Percentiles rank a stretch among this genome's conserved stretches.
These are phyloP conservation scores for Anthoscopus minutus DNA, from an alignment of 2,113 vertebrate species.

Conservation along the genomic window DNA sequence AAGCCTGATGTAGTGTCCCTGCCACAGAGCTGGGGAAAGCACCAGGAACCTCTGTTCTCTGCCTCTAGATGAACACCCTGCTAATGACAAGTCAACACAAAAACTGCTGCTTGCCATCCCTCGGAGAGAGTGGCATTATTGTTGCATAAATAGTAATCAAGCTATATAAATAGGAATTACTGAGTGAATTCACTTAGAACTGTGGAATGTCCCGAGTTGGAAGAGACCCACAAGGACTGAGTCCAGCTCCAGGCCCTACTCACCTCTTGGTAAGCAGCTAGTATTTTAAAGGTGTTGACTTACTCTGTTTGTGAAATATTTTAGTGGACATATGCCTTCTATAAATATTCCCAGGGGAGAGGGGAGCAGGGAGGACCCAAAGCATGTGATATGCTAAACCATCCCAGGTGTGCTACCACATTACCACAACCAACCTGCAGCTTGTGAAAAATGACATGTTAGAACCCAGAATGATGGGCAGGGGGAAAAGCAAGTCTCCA, in stretches of 20 bases:
- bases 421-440: background rate
- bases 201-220: background rate
- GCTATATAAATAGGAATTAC: background rate
- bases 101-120: background rate
- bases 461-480: background rate
- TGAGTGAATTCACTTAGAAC: background rate
- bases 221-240: background rate
- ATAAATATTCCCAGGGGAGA: background rate
- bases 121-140: background rate
- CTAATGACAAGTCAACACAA: background rate
- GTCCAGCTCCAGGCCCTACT: background rate
- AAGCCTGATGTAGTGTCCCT: rapidly evolving
- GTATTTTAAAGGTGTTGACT: background rate
- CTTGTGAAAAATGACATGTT: background rate
- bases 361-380: background rate
- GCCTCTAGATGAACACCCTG: background rate
- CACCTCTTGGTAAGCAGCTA: background rate
- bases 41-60: background rate
- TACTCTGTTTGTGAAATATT: background rate
- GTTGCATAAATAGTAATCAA: background rate
- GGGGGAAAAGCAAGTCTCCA: background rate
- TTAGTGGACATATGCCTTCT: background rate
- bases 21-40: background rate
- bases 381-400: background rate
- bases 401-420: background rate